These are phyloP conservation scores for Radopholus similis DNA, from an alignment of 1,140 invertebrate species.

Conservation along the genomic window DNA sequence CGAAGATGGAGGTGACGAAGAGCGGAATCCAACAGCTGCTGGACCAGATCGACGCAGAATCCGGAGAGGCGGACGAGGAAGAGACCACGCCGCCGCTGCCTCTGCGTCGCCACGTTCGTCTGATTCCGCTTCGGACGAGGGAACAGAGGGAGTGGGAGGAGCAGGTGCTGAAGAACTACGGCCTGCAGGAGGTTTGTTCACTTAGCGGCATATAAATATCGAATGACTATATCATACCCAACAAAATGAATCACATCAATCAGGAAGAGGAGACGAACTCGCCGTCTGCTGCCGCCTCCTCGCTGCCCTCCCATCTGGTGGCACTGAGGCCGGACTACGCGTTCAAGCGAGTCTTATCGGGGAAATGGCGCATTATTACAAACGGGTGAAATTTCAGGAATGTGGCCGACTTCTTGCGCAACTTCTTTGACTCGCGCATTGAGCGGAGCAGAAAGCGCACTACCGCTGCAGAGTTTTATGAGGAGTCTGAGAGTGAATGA, in stretches of 20 bases:
- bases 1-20: not conserved
- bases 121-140: not conserved
- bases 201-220: too few species aligned
- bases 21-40: not conserved
- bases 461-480: too few species aligned
- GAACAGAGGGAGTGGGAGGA: not conserved
- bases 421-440: not conserved
- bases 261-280: not conserved
- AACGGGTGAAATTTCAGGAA: not conserved
- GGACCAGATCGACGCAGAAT: not conserved
- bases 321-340: not conserved
- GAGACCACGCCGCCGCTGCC: not conserved
- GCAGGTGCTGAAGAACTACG: not conserved
- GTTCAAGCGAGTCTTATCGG: not conserved
- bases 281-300: not conserved
- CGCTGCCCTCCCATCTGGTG: not conserved
- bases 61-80: not conserved
- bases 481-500: too few species aligned
- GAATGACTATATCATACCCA: too few species aligned
- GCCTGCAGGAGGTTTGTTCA: not conserved
- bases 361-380: not conserved
- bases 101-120: not conserved
- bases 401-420: not conserved
- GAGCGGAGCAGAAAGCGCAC: not conserved
- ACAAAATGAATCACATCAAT: not conserved